Evolutionary conservation across 2,113 vertebrate genomes (phyloP).

Genomic region (Menidia beryllina): DNA sequence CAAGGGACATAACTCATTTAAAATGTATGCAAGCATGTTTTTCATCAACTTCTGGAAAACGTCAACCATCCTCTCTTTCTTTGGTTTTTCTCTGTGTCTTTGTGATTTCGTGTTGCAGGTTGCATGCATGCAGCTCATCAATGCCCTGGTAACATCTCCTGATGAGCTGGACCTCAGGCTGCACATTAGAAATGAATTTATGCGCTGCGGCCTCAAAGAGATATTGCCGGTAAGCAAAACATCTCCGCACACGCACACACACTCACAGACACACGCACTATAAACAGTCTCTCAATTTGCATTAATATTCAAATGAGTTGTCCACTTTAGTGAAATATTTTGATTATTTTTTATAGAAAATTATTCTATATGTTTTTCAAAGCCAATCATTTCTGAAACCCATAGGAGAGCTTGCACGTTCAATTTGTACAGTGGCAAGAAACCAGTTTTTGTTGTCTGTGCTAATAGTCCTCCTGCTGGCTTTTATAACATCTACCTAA

Average conservation of each 20-base stretch:
- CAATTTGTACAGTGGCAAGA: slow-evolving; percentile 58
- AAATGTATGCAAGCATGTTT: slow-evolving; percentile 61
- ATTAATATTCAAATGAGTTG: slow-evolving; percentile 87
- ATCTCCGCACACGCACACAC: slow-evolving; percentile 24
- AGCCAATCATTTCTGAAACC: slow-evolving; percentile 76
- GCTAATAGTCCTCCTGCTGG: slow-evolving; percentile 54
- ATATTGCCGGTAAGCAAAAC: slow-evolving; percentile 92
- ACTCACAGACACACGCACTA: slow-evolving; percentile 16
- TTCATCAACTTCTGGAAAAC: slow-evolving; percentile 67
- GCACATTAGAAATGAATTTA: slow-evolving; percentile 99
- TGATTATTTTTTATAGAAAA: no score
- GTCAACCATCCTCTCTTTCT: slow-evolving; percentile 41
- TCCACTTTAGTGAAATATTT: slow-evolving; percentile 80
- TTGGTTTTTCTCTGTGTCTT: slow-evolving; percentile 24
- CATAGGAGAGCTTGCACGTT: slow-evolving; percentile 61
- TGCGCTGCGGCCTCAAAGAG: slow-evolving; percentile 96
- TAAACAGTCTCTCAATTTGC: slow-evolving; percentile 49
- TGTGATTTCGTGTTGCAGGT: slow-evolving; percentile 84
- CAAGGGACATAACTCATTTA: slow-evolving; percentile 67
- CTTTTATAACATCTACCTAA: slow-evolving; percentile 53
- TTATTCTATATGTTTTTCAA: no score
- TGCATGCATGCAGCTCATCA: slow-evolving; percentile 99
- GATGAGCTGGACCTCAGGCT: slow-evolving; percentile 98
- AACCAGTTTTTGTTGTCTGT: slow-evolving; percentile 49
- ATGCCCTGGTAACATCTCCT: slow-evolving; percentile 97